Percentiles rank a stretch among this genome's conserved stretches.
phyloP scores from a whole-genome alignment of 2,888 invertebrate species.

The Acanthococcus lagerstroemiae region DNA sequence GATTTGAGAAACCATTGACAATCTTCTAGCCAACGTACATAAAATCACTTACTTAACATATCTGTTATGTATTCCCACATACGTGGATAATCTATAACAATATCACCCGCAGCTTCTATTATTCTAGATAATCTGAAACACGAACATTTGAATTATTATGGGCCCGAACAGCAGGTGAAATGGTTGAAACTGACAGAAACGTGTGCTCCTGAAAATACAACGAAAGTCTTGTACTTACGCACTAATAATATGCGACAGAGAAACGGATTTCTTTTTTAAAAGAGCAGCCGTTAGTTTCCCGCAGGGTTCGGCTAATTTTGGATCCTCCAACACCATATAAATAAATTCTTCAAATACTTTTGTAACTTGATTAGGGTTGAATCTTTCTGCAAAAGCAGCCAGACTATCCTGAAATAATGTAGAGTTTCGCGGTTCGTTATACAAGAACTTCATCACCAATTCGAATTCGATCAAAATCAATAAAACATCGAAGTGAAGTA shows the following conservation, averaged over 20 bases:
- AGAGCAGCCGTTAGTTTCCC: slow-evolving; percentile 4
- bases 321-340: slow-evolving; percentile 3
- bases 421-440: background rate
- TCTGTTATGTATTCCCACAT: slow-evolving; percentile 11
- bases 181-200: no score
- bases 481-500: background rate
- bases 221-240: slow-evolving; percentile 6
- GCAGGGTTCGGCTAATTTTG: slow-evolving; percentile 5
- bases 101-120: slow-evolving; percentile 6
- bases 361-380: slow-evolving; percentile 7
- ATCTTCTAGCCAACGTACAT: background rate
- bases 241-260: slow-evolving; percentile 2
- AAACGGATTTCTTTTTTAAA: background rate
- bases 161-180: no score
- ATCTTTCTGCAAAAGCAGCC: slow-evolving; percentile 7
- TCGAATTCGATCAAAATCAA: background rate
- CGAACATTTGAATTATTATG: background rate
- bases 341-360: slow-evolving; percentile 5
- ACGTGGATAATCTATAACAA: slow-evolving; percentile 16
- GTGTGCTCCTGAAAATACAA: no score
- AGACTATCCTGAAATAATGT: slow-evolving; percentile 6
- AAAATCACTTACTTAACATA: background rate
- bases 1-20: background rate
- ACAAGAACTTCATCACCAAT: background rate
- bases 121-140: background rate